A percentile compares a stretch with the other conserved stretches of the same genome.
phyloP scores from a whole-genome alignment of 1,140 invertebrate species.

The Sminthurinus signatus region DNA sequence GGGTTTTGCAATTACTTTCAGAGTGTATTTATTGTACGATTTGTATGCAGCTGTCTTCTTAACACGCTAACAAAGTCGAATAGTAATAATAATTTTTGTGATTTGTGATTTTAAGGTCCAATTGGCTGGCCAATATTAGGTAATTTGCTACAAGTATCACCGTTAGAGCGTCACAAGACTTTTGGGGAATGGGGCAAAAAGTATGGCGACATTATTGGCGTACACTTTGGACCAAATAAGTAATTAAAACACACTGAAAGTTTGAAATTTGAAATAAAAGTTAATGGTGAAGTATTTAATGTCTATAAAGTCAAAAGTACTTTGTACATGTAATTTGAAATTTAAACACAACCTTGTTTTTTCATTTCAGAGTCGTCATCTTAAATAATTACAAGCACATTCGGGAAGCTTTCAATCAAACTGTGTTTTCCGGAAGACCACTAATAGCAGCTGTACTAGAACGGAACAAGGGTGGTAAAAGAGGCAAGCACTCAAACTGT shows the following conservation, averaged over 20 bases:
- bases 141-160: background rate
- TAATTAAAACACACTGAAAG: background rate
- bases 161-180: background rate
- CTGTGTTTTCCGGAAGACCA: constrained; percentile 5
- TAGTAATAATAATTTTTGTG: no score
- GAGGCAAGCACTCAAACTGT: no score
- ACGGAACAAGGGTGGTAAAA: background rate
- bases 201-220: background rate
- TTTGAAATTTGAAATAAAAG: no score
- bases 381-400: constrained; percentile 18
- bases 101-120: no score
- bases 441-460: background rate
- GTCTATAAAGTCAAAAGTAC: no score
- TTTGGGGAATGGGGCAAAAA: background rate
- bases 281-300: no score
- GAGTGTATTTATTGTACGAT: no score
- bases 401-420: constrained; percentile 10
- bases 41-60: no score
- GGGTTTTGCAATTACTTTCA: no score
- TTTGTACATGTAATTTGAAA: background rate
- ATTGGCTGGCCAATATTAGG: background rate
- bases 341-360: background rate
- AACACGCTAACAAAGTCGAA: no score
- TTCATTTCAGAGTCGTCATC: constrained; percentile 10
- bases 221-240: background rate